Base-by-base conservation (phyloP, 2,113 vertebrate genomes). In the Pseudorhombus dupliciocellatus region DNA sequence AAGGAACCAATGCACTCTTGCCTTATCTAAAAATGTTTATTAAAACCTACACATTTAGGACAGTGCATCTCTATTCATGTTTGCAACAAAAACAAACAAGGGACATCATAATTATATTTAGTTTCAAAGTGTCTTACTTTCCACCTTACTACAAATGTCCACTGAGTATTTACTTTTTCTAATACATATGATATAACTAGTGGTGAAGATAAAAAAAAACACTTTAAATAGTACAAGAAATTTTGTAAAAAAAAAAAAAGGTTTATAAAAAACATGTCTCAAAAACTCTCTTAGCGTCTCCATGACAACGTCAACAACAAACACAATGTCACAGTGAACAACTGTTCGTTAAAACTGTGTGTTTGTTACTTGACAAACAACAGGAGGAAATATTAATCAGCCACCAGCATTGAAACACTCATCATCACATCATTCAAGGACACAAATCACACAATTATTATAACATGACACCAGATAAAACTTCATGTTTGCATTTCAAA, bases 21-120 rank as follows among this genome's bases (percentile, higher is more conserved):
- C 12, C 66, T 16, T 70, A 63, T 73, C 21, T 70, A 67, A 73
- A 82, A 72, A 53, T 1, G 37, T 88, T 85, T 81, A 86, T 84
- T 87, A 60, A 70, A 83, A 84, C 20, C 31, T 11, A 42, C 20
- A 83, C 16, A 66, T n/a, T 75, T 1, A 58, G n/a, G 30, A 50
- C 3, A 0, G 4, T 42, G 53, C 55, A 74, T 52, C 24, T 63
- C 8, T 30, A 14, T 30, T 59, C 10, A 14, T 48, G 7, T 70
- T 30, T 42, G 11, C 67, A 18, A 54, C 4, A 64, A 67, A 69
- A 46, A 7, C 10, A 79, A 70, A 68, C 3, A 53, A 37, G 28
- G 20, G 18, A 24, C 73, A 54, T 62, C 18, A 53, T 5, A 57
- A 61, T 61, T 53, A 28, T 22, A 59, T 48, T 56, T 67, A 6